Evolutionary conservation across 2,797 vertebrate species (phyloP).

Genomic region (Liasis olivaceus): DNA sequence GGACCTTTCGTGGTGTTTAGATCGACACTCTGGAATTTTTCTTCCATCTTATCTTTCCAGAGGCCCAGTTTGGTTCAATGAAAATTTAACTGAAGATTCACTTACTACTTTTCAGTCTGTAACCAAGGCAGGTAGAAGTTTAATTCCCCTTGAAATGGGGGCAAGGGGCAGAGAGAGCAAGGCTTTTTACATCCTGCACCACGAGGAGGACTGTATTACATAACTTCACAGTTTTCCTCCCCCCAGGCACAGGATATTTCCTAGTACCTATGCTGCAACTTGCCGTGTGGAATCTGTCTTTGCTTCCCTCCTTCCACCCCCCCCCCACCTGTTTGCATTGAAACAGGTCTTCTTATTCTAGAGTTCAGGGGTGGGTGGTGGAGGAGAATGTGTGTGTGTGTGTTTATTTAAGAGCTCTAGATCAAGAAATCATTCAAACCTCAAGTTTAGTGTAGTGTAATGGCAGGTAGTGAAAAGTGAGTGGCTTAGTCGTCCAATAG

Average conservation of each 20-base stretch:
- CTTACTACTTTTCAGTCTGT: not conserved
- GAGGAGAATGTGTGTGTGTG: not conserved
- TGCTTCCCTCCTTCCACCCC: not conserved
- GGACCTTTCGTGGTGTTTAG: not conserved
- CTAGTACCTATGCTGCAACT: conserved; percentile 1
- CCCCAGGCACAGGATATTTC: conserved; percentile 20
- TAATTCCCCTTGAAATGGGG: not conserved
- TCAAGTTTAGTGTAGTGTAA: conserved; percentile 46
- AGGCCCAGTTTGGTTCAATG: not conserved
- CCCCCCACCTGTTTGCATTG: conserved; percentile 38
- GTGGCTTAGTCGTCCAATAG: conserved; percentile 48
- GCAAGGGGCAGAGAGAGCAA: too few species aligned
- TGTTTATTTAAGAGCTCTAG: conserved; percentile 11
- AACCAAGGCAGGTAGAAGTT: conserved; percentile 24
- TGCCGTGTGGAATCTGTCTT: conserved; percentile 32
- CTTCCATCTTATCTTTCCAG: not conserved
- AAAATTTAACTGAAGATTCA: not conserved
- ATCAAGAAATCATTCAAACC: conserved; percentile 53
- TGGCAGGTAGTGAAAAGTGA: conserved; percentile 44
- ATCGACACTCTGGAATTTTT: not conserved
- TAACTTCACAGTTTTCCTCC: conserved; percentile 26
- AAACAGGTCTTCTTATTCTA: conserved; percentile 37
- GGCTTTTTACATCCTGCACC: conserved; percentile 17
- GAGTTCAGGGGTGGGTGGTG: not conserved
- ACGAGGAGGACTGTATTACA: conserved; percentile 35